Evolutionary conservation across 2,113 vertebrate genomes (phyloP).

Genomic region (Xyrauchen texanus): DNA sequence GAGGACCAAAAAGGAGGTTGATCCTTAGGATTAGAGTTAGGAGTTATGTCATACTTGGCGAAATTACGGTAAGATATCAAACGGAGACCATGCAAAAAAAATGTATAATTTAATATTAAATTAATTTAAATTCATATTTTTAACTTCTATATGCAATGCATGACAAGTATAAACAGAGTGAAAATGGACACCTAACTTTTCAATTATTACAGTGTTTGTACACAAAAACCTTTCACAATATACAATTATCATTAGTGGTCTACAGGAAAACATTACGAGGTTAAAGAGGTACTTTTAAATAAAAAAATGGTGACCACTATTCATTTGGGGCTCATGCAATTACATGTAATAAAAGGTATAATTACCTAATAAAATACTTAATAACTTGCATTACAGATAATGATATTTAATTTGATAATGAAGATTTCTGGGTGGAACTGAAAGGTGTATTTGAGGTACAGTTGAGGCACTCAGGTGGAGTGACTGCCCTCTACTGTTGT

Average conservation of each 20-base stretch:
- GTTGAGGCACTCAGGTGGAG: slow-evolving; percentile 14
- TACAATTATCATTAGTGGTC: no score
- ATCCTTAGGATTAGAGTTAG: no score
- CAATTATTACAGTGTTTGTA: not conserved
- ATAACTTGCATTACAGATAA: not conserved
- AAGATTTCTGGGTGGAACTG: not conserved
- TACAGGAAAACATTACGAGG: no score
- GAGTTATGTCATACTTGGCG: no score
- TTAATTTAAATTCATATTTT: no score
- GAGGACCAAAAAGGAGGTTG: no score
- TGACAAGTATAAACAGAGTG: no score
- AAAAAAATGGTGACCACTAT: not conserved
- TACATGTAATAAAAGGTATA: not conserved
- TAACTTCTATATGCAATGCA: no score
- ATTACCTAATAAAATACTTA: not conserved
- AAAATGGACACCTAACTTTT: not conserved
- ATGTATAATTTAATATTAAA: no score
- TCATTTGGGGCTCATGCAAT: not conserved
- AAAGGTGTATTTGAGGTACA: not conserved
- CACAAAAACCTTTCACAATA: not conserved
- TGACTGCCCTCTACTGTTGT: slow-evolving; percentile 54
- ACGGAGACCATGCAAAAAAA: no score
- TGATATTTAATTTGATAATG: not conserved
- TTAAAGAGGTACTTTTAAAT: no score
- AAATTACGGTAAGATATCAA: no score